Evolutionary conservation across 2,113 vertebrate genomes (phyloP).

Genomic region (Gobiocypris rarus): DNA sequence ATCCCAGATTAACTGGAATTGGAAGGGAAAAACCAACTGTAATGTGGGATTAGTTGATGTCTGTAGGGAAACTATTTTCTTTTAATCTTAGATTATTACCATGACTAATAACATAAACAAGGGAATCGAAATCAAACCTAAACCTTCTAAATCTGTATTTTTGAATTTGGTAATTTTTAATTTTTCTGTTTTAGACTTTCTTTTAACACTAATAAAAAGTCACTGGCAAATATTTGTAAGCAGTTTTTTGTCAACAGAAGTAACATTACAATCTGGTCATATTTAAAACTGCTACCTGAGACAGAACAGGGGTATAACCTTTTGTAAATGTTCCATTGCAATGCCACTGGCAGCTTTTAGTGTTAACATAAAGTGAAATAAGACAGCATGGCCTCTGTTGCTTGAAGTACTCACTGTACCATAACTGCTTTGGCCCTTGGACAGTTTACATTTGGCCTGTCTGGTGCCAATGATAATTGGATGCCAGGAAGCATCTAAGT

Average conservation of each 20-base stretch:
- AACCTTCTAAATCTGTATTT: neutral
- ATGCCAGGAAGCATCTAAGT: slow-evolving; percentile 49
- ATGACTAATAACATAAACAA: neutral
- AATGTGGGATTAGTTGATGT: neutral
- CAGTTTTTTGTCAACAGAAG: neutral
- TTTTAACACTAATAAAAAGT: neutral
- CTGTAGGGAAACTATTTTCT: neutral
- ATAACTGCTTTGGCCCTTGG: slow-evolving; percentile 43
- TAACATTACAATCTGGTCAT: neutral
- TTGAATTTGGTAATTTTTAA: too few relatives aligned
- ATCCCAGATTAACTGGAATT: slow-evolving; percentile 18
- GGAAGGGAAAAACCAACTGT: neutral
- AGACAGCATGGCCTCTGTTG: slow-evolving; percentile 49
- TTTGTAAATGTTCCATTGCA: slow-evolving; percentile 18
- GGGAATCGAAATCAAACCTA: neutral
- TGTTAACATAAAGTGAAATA: slow-evolving; percentile 39
- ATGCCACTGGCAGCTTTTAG: slow-evolving; percentile 11
- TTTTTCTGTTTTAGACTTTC: too few relatives aligned
- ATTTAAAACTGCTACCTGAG: neutral
- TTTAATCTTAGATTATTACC: neutral
- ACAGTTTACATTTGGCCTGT: slow-evolving; percentile 57
- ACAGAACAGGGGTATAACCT: slow-evolving; percentile 14
- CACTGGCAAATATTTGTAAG: neutral
- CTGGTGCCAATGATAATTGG: slow-evolving; percentile 49
- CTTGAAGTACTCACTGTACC: slow-evolving; percentile 50